Conservation (phyloP, 2,888 invertebrate species). For the Amorpha juglandis region DNA sequence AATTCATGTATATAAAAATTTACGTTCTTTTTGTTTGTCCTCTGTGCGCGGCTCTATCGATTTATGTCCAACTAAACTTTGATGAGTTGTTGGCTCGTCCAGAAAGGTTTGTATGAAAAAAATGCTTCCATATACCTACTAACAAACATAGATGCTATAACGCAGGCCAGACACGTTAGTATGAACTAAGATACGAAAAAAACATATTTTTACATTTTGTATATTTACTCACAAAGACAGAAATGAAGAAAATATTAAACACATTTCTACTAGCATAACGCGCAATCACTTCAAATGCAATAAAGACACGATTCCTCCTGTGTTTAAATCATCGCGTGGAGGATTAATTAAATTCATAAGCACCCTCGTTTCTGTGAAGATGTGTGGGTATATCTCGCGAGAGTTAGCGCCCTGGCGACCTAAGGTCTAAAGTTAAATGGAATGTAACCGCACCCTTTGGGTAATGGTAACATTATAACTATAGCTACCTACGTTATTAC, state of each 20-base stretch:
- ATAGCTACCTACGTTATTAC: constrained; percentile 23
- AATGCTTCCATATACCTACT: no score
- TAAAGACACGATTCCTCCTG: constrained; percentile 23
- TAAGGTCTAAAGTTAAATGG: constrained; percentile 33
- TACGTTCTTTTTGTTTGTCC: no score
- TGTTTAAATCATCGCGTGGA: constrained; percentile 27
- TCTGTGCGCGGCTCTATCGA: no score
- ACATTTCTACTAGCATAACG: constrained; percentile 8
- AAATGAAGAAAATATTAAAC: not conserved
- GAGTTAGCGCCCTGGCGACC: constrained; percentile 29
- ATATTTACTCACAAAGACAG: not conserved
- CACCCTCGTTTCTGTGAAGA: constrained; percentile 30
- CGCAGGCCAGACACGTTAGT: no score
- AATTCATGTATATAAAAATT: no score
- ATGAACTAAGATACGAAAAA: no score
- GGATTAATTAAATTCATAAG: constrained; percentile 35
- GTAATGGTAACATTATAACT: constrained; percentile 28
- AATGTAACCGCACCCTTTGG: constrained; percentile 33
- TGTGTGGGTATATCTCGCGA: constrained; percentile 30
- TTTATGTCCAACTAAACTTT: no score
- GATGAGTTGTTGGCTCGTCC: no score
- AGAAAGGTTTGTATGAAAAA: no score
- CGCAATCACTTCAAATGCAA: constrained; percentile 26
- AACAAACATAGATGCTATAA: no score
- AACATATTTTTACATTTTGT: no score